phyloP scores from a whole-genome alignment of 2,797 vertebrate species.

The Lates japonicus region DNA sequence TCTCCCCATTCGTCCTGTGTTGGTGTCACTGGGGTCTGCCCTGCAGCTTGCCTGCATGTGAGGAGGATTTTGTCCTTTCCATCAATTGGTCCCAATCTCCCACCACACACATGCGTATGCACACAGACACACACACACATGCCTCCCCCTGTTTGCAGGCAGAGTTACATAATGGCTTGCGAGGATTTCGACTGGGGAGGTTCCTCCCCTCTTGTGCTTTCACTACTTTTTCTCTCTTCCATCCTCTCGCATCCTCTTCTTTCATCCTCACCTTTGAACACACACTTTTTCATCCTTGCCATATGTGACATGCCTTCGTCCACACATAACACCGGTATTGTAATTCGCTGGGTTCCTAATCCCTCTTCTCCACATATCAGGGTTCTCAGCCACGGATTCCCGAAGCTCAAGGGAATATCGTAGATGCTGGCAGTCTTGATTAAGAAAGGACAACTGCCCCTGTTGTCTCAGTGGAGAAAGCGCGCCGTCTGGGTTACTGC shows the following conservation, averaged over 20 bases:
- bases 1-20: constrained; percentile 49
- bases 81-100: constrained; percentile 70
- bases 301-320: constrained; percentile 53
- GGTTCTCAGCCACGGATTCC: constrained; percentile 60
- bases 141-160: constrained; percentile 64
- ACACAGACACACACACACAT: constrained; percentile 38
- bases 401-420: constrained; percentile 34
- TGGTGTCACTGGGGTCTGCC: constrained; percentile 75
- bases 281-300: constrained; percentile 34
- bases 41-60: constrained; percentile 68
- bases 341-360: constrained; percentile 66
- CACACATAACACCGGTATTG: constrained; percentile 64
- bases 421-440: background rate
- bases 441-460: constrained; percentile 68
- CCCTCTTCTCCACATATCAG: constrained; percentile 53
- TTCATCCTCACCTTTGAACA: no score
- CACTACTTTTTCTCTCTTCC: constrained; percentile 35
- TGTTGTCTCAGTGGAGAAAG: constrained; percentile 59
- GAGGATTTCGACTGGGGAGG: constrained; percentile 69
- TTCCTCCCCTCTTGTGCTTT: constrained; percentile 54
- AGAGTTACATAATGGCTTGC: constrained; percentile 80
- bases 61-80: constrained; percentile 79
- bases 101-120: constrained; percentile 28
- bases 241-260: constrained; percentile 21
- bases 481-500: constrained; percentile 47